Evolutionary conservation across 2,113 vertebrate genomes (phyloP).

Genomic region (Rutilus rutilus): DNA sequence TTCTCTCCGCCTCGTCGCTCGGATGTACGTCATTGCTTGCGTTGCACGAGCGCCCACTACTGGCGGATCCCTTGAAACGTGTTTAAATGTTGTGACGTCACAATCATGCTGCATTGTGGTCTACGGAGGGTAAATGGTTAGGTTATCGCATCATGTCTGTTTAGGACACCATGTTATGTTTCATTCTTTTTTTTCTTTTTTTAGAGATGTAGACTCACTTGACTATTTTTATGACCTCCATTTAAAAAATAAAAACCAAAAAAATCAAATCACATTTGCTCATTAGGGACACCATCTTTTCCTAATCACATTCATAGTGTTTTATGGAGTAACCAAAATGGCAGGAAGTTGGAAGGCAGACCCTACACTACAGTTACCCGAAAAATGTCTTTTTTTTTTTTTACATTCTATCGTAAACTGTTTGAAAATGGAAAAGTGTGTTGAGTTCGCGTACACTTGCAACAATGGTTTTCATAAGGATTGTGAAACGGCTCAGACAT

Average conservation of each 20-base stretch:
- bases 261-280: neutral
- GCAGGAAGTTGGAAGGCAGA: constrained; percentile 17
- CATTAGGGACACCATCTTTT: constrained; percentile 2
- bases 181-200: neutral
- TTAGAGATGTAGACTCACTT: neutral
- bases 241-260: neutral
- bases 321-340: constrained; percentile 42
- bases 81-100: too few relatives aligned
- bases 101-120: too few relatives aligned
- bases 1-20: too few relatives aligned
- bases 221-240: neutral
- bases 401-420: constrained; percentile 10
- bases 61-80: too few relatives aligned
- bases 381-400: neutral
- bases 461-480: constrained; percentile 37
- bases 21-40: too few relatives aligned
- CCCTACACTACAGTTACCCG: neutral
- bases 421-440: neutral
- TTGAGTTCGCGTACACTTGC: constrained; percentile 44
- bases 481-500: neutral
- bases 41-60: too few relatives aligned
- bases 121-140: too few relatives aligned
- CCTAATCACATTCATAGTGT: constrained; percentile 39
- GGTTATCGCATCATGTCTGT: neutral
- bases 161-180: neutral